phyloP scores from a whole-genome alignment of 1,140 invertebrate genomes.

The Lordiphosa stackelbergi region DNA sequence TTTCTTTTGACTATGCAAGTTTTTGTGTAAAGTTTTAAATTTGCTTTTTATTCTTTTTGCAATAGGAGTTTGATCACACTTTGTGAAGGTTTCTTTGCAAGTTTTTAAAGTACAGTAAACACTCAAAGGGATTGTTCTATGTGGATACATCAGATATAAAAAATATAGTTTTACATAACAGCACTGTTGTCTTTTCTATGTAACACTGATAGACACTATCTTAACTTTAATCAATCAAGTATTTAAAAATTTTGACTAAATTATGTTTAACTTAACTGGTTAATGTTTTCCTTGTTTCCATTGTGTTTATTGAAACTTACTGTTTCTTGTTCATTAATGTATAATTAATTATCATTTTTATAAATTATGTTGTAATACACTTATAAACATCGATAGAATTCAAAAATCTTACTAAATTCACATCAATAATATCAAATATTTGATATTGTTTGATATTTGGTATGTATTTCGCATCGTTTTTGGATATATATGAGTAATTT shows the following conservation, averaged over 20 bases:
- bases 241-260: slow-evolving; percentile 60
- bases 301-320: slow-evolving; percentile 76
- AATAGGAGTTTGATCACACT: slow-evolving; percentile 16
- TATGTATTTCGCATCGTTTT: neutral
- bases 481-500: neutral
- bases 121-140: slow-evolving; percentile 71
- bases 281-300: slow-evolving; percentile 38
- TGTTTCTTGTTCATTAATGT: slow-evolving; percentile 68
- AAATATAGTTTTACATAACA: slow-evolving; percentile 68
- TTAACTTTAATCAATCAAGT: no score
- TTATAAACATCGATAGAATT: slow-evolving; percentile 66
- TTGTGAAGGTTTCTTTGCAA: slow-evolving; percentile 33
- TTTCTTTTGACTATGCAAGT: slow-evolving; percentile 64
- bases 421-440: slow-evolving; percentile 57
- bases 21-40: slow-evolving; percentile 52
- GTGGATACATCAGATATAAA: slow-evolving; percentile 70
- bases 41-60: slow-evolving; percentile 36
- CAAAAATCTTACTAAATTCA: slow-evolving; percentile 51
- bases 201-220: slow-evolving; percentile 15
- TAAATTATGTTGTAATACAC: slow-evolving; percentile 49
- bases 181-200: slow-evolving; percentile 27
- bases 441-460: slow-evolving; percentile 46
- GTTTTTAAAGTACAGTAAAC: slow-evolving; percentile 47
- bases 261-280: slow-evolving; percentile 52
- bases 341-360: slow-evolving; percentile 67